phyloP scores from a whole-genome alignment of 2,888 invertebrate genomes.

The Clanis bilineata region DNA sequence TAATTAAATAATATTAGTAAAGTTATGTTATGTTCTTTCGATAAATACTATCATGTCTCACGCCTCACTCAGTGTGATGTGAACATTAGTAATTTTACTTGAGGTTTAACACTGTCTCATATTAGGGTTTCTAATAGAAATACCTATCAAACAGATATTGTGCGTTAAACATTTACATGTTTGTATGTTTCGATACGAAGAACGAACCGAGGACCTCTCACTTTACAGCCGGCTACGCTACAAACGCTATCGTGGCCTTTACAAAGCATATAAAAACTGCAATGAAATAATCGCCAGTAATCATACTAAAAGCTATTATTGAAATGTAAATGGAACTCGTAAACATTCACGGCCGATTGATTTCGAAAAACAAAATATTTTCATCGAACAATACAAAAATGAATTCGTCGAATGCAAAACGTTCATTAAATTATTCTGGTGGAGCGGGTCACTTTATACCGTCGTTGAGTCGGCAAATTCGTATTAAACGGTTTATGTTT shows the following conservation, averaged over 20 bases:
- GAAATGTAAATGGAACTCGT: background rate
- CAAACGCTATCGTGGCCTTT: background rate
- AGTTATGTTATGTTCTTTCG: too few species aligned
- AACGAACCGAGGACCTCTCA: too few species aligned
- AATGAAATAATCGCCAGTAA: background rate
- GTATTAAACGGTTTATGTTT: slow-evolving; percentile 3
- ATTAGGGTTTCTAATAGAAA: too few species aligned
- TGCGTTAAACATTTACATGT: too few species aligned
- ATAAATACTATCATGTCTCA: too few species aligned
- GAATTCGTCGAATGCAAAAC: slow-evolving; percentile 8
- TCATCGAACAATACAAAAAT: slow-evolving; percentile 7
- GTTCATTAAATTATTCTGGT: slow-evolving; percentile 10
- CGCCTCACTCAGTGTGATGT: too few species aligned
- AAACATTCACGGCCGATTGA: slow-evolving; percentile 6
- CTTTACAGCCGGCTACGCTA: too few species aligned
- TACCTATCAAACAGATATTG: too few species aligned
- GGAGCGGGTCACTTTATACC: background rate
- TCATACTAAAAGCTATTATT: background rate
- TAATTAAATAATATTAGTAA: too few species aligned
- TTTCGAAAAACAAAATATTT: slow-evolving; percentile 8
- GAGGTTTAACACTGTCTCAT: too few species aligned
- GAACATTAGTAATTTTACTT: too few species aligned
- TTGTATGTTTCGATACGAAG: too few species aligned
- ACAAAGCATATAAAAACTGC: background rate
- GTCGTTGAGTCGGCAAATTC: slow-evolving; percentile 6